Evolutionary conservation across 2,797 vertebrate genomes (phyloP).

Genomic region (Chaenodraco wilsoni): DNA sequence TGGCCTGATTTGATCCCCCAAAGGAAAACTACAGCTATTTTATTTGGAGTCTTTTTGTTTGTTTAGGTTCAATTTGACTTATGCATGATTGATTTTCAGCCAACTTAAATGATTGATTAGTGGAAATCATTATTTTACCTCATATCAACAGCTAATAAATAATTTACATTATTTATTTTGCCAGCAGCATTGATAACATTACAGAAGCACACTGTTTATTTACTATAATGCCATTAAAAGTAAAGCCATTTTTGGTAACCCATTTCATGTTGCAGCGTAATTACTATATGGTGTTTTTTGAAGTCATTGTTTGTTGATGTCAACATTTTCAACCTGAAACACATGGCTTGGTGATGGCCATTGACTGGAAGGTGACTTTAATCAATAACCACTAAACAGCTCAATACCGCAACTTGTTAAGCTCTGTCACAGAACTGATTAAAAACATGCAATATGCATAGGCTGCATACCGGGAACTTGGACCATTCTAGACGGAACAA

Average conservation of each 20-base stretch:
- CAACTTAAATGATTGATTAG: background rate
- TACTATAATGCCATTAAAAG: conserved; percentile 16
- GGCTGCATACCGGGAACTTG: background rate
- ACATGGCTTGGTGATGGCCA: conserved; percentile 38
- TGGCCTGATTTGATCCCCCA: conserved; percentile 32
- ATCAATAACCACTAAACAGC: conserved; percentile 28
- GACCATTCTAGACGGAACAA: background rate
- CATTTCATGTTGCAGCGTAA: conserved; percentile 11
- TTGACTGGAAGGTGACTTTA: conserved; percentile 33
- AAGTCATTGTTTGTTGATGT: conserved; percentile 36
- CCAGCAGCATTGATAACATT: background rate
- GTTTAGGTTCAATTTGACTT: background rate
- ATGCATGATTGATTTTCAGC: background rate
- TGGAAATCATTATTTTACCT: conserved; percentile 5
- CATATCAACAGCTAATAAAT: conserved; percentile 5
- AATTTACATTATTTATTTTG: background rate
- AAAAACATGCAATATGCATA: conserved; percentile 5
- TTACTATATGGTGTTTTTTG: conserved; percentile 20
- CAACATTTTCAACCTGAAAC: conserved; percentile 39
- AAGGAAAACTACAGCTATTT: conserved; percentile 13
- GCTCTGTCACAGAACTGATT: conserved; percentile 6
- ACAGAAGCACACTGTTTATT: conserved; percentile 9
- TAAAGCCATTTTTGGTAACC: conserved; percentile 10
- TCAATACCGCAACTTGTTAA: conserved; percentile 1
- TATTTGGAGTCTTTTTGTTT: background rate